Evolutionary conservation across 30 jellyfish, hydroid and myxozoan species (phyloP).

Genomic region (Phacellophora camtschatica): DNA sequence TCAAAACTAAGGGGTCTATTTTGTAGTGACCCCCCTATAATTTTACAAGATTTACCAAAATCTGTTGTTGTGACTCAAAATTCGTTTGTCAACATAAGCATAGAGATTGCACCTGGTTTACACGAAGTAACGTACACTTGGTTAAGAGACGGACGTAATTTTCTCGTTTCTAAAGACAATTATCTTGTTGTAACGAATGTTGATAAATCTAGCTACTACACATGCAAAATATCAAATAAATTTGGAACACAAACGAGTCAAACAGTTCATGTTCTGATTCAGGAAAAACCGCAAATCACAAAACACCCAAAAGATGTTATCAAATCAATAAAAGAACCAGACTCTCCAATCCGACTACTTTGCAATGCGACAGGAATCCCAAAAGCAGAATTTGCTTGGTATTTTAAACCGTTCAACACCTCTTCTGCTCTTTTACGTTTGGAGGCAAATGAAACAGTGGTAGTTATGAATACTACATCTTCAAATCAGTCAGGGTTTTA

Average conservation of each 20-base stretch:
- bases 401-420: slow-evolving; percentile 11
- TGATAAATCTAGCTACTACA: slow-evolving; percentile 28
- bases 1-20: slow-evolving; percentile 5
- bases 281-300: slow-evolving; percentile 34
- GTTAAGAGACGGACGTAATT: slow-evolving; percentile 22
- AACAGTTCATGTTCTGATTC: slow-evolving; percentile 10
- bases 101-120: neutral
- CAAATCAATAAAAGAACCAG: slow-evolving; percentile 5
- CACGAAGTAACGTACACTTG: slow-evolving; percentile 38
- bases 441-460: slow-evolving; percentile 1
- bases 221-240: slow-evolving; percentile 49
- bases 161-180: neutral
- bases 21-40: slow-evolving; percentile 54
- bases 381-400: slow-evolving; percentile 32
- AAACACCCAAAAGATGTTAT: slow-evolving; percentile 37
- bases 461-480: slow-evolving; percentile 15
- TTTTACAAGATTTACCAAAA: slow-evolving; percentile 15
- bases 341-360: neutral
- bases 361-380: slow-evolving; percentile 72
- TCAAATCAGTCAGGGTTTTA: slow-evolving; percentile 60
- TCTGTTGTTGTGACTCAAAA: neutral
- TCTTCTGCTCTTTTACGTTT: neutral
- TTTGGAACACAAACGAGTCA: slow-evolving; percentile 35
- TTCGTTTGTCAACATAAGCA: neutral
- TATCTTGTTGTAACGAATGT: neutral